phyloP scores from a whole-genome alignment of 2,888 invertebrate genomes.

The Eristalinus sepulchralis region DNA sequence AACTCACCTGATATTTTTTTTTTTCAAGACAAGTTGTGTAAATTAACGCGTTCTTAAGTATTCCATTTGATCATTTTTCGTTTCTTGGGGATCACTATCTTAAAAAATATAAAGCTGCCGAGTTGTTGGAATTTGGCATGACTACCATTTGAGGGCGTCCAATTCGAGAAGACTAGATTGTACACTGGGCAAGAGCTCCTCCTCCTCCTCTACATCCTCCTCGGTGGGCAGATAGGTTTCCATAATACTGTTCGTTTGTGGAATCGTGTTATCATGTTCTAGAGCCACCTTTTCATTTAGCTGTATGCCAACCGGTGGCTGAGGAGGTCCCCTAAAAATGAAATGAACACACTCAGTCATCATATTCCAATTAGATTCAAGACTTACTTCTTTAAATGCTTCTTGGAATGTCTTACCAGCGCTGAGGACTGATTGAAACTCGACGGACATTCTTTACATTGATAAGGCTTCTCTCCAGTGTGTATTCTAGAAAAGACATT shows the following conservation, averaged over 20 bases:
- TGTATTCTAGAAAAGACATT: slow-evolving; percentile 71
- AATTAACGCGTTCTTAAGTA: slow-evolving; percentile 4
- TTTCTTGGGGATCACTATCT: neutral
- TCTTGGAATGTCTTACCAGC: slow-evolving; percentile 74
- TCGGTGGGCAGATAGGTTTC: slow-evolving; percentile 64
- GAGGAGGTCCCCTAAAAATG: slow-evolving; percentile 39
- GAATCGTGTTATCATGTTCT: slow-evolving; percentile 46
- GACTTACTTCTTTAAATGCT: slow-evolving; percentile 70
- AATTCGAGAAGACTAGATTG: slow-evolving; percentile 70
- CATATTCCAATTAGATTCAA: neutral
- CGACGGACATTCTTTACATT: slow-evolving; percentile 74
- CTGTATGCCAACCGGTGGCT: slow-evolving; percentile 57
- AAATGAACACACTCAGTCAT: neutral
- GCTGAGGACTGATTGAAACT: slow-evolving; percentile 75
- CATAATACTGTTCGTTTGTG: slow-evolving; percentile 65
- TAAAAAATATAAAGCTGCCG: slow-evolving; percentile 54
- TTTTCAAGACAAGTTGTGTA: neutral
- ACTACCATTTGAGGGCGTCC: slow-evolving; percentile 61
- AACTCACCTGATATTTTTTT: neutral
- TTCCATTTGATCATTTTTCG: neutral
- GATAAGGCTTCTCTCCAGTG: slow-evolving; percentile 75
- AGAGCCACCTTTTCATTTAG: slow-evolving; percentile 64
- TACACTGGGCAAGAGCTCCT: slow-evolving; percentile 61
- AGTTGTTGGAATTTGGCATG: slow-evolving; percentile 11
- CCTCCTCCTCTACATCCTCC: slow-evolving; percentile 50